Evolutionary conservation across 1,140 invertebrate species (phyloP), one percentile per base, ranked within the genome.

Genomic region (Papilio polyxenes): DNA sequence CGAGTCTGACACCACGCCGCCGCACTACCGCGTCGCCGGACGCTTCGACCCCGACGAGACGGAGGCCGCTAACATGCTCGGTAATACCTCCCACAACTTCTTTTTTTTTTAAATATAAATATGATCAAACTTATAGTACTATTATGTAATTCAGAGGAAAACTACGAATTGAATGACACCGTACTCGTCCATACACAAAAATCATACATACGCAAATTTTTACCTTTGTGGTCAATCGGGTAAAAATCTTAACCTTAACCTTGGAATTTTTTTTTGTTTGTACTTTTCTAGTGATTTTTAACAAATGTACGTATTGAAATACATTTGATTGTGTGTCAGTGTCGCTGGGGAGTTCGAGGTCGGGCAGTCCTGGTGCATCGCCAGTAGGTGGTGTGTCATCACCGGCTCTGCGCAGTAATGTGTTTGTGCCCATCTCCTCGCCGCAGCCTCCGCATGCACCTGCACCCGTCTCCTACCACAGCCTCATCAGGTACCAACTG

Each of bases 51-150:
- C 97, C 87, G 98, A 99, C 90, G 98, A 99, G 95, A 99, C 98
- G 9, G 98, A 99, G 95, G 98, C 98, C 82, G 99, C 98, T 53
- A 99, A 98, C 94, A 98, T 99, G 97, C 95, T 99, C 75, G 97
- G 97, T 98, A 95, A 92, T 37, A 31, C 23, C 3, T 17, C 9
- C 17, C 10, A 31, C 23, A 31, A 13, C 7, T 10, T 23, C 5
- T n/a, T 31, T 31, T 31, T 31, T n/a, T n/a, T n/a, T n/a, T n/a
- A n/a, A n/a, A n/a, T n/a, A n/a, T n/a, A n/a, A n/a, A n/a, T n/a
- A n/a, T n/a, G n/a, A n/a, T n/a, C n/a, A n/a, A n/a, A n/a, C 23
- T 31, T 1, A 31, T 31, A 31, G 23, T 31, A 31, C 23, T 0
- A 2, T 10, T 49, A 10, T 49, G 10, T 49, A 10, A 49, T 49